phyloP scores from a whole-genome alignment of 2,888 invertebrate species.

The Drosophila niveifrons region DNA sequence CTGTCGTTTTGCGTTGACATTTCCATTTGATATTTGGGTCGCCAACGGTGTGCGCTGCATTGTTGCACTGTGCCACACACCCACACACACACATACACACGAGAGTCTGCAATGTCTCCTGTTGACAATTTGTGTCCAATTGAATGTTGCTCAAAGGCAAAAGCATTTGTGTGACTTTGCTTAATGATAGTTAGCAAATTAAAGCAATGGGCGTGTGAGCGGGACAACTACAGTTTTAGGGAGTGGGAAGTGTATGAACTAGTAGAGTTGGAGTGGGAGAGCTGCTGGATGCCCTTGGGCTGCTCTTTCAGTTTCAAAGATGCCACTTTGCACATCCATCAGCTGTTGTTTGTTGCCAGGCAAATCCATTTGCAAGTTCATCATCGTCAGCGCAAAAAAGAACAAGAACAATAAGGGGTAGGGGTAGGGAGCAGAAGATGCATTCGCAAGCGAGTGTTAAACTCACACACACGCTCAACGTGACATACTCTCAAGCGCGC shows the following conservation, averaged over 20 bases:
- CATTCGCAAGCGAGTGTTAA: conserved; percentile 45
- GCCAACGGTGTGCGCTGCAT: conserved; percentile 10
- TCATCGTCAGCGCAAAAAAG: conserved; percentile 26
- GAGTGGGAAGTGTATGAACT: not conserved
- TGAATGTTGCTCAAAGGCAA: conserved; percentile 43
- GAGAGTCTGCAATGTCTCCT: conserved; percentile 14
- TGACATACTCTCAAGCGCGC: conserved; percentile 2
- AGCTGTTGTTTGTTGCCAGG: conserved; percentile 47
- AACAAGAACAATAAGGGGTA: not conserved
- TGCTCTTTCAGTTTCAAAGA: conserved; percentile 5
- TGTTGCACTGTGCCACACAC: conserved; percentile 11
- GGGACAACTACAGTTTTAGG: not conserved
- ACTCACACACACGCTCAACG: conserved; percentile 6
- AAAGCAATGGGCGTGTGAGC: conserved; percentile 33
- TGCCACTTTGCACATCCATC: conserved; percentile 37
- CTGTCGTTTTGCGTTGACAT: conserved; percentile 66
- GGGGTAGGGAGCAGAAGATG: conserved; percentile 29
- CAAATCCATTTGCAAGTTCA: conserved; percentile 63
- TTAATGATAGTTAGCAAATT: conserved; percentile 60
- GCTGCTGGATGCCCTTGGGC: conserved; percentile 19
- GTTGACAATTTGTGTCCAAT: conserved; percentile 48
- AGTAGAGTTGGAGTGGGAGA: not conserved
- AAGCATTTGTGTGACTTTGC: conserved; percentile 34
- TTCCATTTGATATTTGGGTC: conserved; percentile 63
- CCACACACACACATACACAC: not conserved